Evolutionary conservation across 1,140 invertebrate species (phyloP).

Genomic region (Diorhabda elongata): DNA sequence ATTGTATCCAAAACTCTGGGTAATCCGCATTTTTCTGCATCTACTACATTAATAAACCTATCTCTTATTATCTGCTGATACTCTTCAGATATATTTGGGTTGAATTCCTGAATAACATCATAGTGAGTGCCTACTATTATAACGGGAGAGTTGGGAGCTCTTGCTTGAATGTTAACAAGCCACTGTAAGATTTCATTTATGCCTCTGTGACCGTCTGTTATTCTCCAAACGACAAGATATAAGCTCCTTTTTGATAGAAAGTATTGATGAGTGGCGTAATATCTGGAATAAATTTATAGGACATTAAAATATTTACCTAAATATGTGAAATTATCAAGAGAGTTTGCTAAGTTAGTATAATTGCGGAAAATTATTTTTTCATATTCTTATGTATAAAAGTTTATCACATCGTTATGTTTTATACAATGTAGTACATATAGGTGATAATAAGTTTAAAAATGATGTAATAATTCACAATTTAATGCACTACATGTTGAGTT

Average conservation of each 20-base stretch:
- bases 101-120: constrained; percentile 77
- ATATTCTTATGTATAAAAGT: too few relatives aligned
- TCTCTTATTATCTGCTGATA: constrained; percentile 86
- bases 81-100: constrained; percentile 72
- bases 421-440: too few relatives aligned
- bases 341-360: background rate
- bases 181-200: constrained; percentile 89
- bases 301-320: constrained; percentile 1
- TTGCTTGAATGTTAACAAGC: constrained; percentile 91
- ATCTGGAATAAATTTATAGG: constrained; percentile 48
- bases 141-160: constrained; percentile 90
- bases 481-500: too few relatives aligned
- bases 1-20: constrained; percentile 91
- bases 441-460: too few relatives aligned
- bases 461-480: too few relatives aligned
- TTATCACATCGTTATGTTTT: too few relatives aligned
- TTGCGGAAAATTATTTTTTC: too few relatives aligned
- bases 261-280: constrained; percentile 98
- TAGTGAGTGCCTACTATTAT: constrained; percentile 94
- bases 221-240: constrained; percentile 93
- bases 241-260: constrained; percentile 94
- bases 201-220: constrained; percentile 88
- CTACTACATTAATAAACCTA: constrained; percentile 87
- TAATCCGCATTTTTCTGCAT: constrained; percentile 93
- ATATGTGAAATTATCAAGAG: background rate